These are phyloP conservation scores for Gephyroberyx darwinii DNA, from an alignment of 2,797 vertebrate species.

Conservation along the genomic window DNA sequence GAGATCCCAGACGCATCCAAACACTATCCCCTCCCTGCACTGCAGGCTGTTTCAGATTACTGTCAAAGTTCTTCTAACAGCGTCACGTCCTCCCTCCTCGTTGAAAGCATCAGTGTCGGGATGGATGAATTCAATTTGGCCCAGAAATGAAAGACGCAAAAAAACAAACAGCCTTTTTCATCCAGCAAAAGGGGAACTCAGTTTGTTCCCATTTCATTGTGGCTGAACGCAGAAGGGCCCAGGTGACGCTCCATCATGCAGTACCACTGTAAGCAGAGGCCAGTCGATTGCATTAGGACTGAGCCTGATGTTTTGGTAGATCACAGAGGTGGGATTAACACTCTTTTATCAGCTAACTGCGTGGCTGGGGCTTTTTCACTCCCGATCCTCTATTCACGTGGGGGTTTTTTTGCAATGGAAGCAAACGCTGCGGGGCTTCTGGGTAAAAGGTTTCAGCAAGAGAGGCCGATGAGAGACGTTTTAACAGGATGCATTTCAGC, in stretches of 20 bases:
- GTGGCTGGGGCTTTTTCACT: conserved; percentile 51
- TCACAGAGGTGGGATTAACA: conserved; percentile 74
- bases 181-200: conserved; percentile 13
- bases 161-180: conserved; percentile 25
- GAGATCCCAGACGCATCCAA: background rate
- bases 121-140: background rate
- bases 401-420: conserved; percentile 63
- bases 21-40: background rate
- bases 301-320: conserved; percentile 36
- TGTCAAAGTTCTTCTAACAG: conserved; percentile 9
- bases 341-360: conserved; percentile 71
- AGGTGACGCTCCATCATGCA: conserved; percentile 59
- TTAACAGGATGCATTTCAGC: conserved; percentile 24
- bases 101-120: background rate
- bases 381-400: conserved; percentile 59
- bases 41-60: background rate
- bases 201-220: conserved; percentile 53
- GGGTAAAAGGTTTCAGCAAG: conserved; percentile 35
- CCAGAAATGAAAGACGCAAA: conserved; percentile 10
- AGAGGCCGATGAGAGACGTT: conserved; percentile 24
- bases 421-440: conserved; percentile 60
- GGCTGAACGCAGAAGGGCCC: conserved; percentile 55
- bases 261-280: conserved; percentile 50
- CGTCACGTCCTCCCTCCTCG: background rate
- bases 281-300: conserved; percentile 38